Percentiles rank a stretch among this genome's conserved stretches.
Evolutionary conservation across 2,888 invertebrate genomes (phyloP).

Genomic region (Hypomecis punctinalis): DNA sequence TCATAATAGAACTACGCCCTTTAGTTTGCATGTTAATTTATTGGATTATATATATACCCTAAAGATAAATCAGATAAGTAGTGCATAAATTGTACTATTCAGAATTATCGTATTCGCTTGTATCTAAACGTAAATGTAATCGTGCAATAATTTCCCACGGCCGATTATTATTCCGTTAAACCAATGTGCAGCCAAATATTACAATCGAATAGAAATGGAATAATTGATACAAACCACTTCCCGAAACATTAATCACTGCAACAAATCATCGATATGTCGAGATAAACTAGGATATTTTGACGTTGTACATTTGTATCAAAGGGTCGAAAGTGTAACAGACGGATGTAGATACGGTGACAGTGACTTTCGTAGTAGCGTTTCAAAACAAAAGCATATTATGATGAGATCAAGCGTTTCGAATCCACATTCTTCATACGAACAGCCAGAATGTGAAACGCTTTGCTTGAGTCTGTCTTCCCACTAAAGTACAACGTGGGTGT

Average conservation of each 20-base stretch:
- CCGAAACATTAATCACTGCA: conserved; percentile 64
- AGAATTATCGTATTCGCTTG: no score
- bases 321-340: conserved; percentile 47
- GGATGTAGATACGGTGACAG: conserved; percentile 8
- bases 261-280: conserved; percentile 62
- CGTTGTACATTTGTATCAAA: conserved; percentile 53
- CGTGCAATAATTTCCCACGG: conserved; percentile 31
- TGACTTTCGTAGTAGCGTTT: neutral
- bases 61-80: no score
- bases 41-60: no score
- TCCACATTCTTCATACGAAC: no score
- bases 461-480: neutral
- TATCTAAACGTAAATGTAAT: neutral
- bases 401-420: neutral
- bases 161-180: conserved; percentile 47
- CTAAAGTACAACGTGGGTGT: no score
- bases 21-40: no score
- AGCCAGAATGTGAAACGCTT: no score
- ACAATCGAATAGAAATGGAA: conserved; percentile 63
- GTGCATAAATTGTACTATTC: no score
- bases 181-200: conserved; percentile 53
- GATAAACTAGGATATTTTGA: conserved; percentile 64
- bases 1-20: no score
- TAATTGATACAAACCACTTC: conserved; percentile 67
- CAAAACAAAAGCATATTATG: neutral